Base-by-base conservation (phyloP, 2,888 invertebrate species). In the Epiperipatus broadwayi region DNA sequence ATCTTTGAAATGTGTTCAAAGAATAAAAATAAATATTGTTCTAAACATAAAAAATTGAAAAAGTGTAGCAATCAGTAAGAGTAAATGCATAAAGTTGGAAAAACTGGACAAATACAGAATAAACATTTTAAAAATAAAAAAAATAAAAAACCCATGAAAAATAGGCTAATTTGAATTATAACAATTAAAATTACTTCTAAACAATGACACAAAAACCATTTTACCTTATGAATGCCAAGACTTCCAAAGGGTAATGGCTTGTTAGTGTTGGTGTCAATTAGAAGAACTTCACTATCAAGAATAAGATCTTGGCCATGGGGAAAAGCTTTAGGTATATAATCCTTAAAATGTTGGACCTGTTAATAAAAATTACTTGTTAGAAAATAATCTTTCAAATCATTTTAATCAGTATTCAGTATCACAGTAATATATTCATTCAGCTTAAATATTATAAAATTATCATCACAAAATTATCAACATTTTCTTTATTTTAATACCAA, bases 171-270 rank as follows among this genome's bases (percentile, higher is more conserved):
- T 12, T 37, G 10, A 36, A 37, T 14, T 22, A 18, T 37, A 7
- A 30, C 12, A n/a, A 37, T 31, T 30, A 12, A 29, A 21, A 21
- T 19, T 5, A 12, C 15, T 35, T 40, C 12, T 35, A 34, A 27
- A 34, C 18, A 8, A 20, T n/a, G 28, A 18, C 10, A 41, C 12
- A 36, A 25, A 20, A 27, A n/a, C n/a, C n/a, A n/a, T n/a, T 47
- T 43, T 50, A 69, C 71, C 59, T 89, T 91, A 53, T 93, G 87
- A 5, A 71, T 69, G 3, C 91, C 89, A 28, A 93, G 65, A 2
- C 80, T 75, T 19, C 91, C 91, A 59, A 93, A 93, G 0, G 91
- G 91, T 44, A 93, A 65, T 1, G 87, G 78, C 49, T 77, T 76
- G 73, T 59, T 77, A 0, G 78, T 81, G 22, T 69, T 69, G 0